phyloP scores from a whole-genome alignment of 2,113 vertebrate genomes.

The Poeciliopsis occidentalis region DNA sequence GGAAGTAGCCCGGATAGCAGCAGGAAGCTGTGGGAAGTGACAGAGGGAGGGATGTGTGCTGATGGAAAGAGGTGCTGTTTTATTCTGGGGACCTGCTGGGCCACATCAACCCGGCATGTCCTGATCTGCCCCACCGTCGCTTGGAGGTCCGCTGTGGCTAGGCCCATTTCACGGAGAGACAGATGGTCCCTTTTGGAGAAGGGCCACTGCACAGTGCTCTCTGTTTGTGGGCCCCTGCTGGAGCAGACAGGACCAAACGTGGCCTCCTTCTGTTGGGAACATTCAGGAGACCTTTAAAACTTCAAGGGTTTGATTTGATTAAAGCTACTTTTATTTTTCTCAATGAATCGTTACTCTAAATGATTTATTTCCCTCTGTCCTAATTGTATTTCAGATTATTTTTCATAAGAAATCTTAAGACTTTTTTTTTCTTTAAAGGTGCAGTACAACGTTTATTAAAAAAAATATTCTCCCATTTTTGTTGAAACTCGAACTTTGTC shows the following conservation, averaged over 20 bases:
- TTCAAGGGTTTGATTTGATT: slow-evolving; percentile 23
- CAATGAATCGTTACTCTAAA: no score
- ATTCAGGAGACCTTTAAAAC: slow-evolving; percentile 49
- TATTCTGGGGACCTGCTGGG: slow-evolving; percentile 69
- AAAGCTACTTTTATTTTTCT: not conserved
- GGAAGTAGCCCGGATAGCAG: slow-evolving; percentile 46
- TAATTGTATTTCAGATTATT: no score
- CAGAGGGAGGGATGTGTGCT: slow-evolving; percentile 36
- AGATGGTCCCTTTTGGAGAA: slow-evolving; percentile 79
- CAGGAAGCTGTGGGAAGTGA: slow-evolving; percentile 41
- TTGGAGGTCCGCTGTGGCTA: slow-evolving; percentile 36
- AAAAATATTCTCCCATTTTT: no score
- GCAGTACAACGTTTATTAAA: no score
- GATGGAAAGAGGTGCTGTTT: slow-evolving; percentile 71
- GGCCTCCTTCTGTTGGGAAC: slow-evolving; percentile 71
- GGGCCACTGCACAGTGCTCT: slow-evolving; percentile 64
- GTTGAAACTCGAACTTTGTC: no score
- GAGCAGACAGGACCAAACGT: slow-evolving; percentile 70
- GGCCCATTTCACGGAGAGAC: slow-evolving; percentile 60
- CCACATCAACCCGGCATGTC: slow-evolving; percentile 63
- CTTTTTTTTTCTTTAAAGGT: no score
- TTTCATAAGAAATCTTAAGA: no score
- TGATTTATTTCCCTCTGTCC: no score
- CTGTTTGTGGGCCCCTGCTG: slow-evolving; percentile 59
- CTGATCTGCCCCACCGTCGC: slow-evolving; percentile 36